phyloP scores from a whole-genome alignment of 2,888 invertebrate species.

The Xestia ashworthii region DNA sequence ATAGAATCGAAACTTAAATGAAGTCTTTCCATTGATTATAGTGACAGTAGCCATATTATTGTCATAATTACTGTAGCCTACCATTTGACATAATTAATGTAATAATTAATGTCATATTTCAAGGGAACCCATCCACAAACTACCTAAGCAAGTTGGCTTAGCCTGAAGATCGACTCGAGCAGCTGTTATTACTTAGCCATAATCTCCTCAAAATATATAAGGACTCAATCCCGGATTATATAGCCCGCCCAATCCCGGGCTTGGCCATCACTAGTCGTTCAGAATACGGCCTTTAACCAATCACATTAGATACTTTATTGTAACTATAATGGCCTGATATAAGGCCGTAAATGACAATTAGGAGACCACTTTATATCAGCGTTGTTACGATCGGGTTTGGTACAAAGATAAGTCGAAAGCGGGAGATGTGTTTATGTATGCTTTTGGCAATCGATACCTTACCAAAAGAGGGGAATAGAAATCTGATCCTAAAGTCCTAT shows the following conservation, averaged over 20 bases:
- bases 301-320: conserved; percentile 67
- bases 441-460: too few species aligned
- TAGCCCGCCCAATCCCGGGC: conserved; percentile 38
- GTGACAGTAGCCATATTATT: too few species aligned
- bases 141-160: not conserved
- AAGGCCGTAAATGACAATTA: conserved; percentile 68
- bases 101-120: too few species aligned
- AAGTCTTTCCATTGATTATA: not conserved
- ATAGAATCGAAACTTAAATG: not conserved
- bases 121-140: too few species aligned
- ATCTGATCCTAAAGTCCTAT: too few species aligned
- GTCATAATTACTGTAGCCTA: too few species aligned
- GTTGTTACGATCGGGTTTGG: conserved; percentile 48
- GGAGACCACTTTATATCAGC: conserved; percentile 59
- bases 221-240: conserved; percentile 44
- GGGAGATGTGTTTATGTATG: conserved; percentile 2
- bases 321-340: conserved; percentile 60
- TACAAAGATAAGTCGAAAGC: conserved; percentile 13
- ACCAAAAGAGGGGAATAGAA: too few species aligned
- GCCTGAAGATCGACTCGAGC: not conserved
- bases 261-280: conserved; percentile 60
- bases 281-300: conserved; percentile 58
- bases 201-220: not conserved
- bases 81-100: too few species aligned
- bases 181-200: not conserved